A percentile compares a stretch with the other conserved stretches of the same genome.
Evolutionary conservation across 2,888 invertebrate genomes (phyloP).

Genomic region (Aphidoletes aphidimyza): DNA sequence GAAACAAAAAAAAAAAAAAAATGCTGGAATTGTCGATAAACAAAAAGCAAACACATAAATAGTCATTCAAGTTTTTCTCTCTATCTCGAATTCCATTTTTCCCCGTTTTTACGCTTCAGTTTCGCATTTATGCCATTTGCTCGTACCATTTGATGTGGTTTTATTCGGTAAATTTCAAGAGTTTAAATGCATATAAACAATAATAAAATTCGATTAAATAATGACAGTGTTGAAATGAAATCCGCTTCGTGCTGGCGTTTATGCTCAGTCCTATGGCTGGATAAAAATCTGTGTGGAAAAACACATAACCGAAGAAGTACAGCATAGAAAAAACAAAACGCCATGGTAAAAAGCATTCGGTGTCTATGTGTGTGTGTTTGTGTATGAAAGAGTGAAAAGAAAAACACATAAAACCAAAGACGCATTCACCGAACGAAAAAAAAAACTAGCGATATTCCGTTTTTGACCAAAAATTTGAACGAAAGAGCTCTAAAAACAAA

Average conservation of each 20-base stretch:
- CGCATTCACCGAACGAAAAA: not conserved
- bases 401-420: not conserved
- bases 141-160: not conserved
- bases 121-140: too few relatives aligned
- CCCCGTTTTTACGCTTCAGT: not conserved
- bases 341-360: too few relatives aligned
- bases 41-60: not conserved
- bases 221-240: conserved; percentile 45
- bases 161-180: conserved; percentile 8
- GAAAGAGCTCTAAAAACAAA: conserved; percentile 29
- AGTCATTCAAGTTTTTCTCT: conserved; percentile 17
- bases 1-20: not conserved
- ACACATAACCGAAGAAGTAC: not conserved
- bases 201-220: conserved; percentile 53
- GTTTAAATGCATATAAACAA: conserved; percentile 24
- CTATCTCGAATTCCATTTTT: not conserved
- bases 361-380: too few relatives aligned
- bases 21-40: too few relatives aligned
- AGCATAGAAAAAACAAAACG: not conserved
- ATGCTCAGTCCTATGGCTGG: not conserved
- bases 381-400: not conserved
- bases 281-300: not conserved
- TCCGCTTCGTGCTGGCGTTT: not conserved
- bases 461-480: not conserved
- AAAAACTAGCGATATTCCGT: not conserved